These are phyloP conservation scores for Sarotherodon lohbergeri DNA, from an alignment of 2,113 vertebrate species.

Conservation along the genomic window DNA sequence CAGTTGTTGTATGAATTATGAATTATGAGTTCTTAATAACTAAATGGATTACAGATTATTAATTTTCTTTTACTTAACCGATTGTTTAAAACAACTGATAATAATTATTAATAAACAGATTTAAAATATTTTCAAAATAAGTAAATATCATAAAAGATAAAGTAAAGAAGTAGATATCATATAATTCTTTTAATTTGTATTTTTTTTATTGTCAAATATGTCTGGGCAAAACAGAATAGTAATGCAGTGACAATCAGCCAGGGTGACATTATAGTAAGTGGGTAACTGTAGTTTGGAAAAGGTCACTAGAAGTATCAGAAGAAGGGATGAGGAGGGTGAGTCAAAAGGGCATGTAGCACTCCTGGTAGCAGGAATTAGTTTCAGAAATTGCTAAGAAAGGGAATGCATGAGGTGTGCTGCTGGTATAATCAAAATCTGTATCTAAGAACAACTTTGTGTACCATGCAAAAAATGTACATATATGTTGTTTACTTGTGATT, in stretches of 20 bases:
- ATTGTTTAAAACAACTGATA: background rate
- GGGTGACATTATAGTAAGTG: constrained; percentile 8
- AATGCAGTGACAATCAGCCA: background rate
- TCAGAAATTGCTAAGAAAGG: background rate
- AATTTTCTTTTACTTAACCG: background rate
- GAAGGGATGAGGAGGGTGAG: background rate
- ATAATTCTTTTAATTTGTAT: background rate
- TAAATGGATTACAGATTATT: background rate
- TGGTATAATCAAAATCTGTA: background rate
- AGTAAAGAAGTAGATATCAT: background rate
- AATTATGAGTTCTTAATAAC: background rate
- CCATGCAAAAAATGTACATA: background rate
- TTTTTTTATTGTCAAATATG: background rate
- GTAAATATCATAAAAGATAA: background rate
- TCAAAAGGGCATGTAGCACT: background rate
- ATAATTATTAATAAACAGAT: background rate
- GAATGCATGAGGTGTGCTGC: background rate
- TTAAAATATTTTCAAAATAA: background rate
- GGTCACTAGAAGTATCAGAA: background rate
- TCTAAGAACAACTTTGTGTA: background rate
- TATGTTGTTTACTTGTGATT: background rate
- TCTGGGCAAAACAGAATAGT: background rate
- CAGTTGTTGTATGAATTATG: background rate
- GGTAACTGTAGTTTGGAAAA: constrained; percentile 4
- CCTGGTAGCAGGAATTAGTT: background rate